Evolutionary conservation across 2,113 vertebrate species (phyloP).

Genomic region (Alectura lathami): DNA sequence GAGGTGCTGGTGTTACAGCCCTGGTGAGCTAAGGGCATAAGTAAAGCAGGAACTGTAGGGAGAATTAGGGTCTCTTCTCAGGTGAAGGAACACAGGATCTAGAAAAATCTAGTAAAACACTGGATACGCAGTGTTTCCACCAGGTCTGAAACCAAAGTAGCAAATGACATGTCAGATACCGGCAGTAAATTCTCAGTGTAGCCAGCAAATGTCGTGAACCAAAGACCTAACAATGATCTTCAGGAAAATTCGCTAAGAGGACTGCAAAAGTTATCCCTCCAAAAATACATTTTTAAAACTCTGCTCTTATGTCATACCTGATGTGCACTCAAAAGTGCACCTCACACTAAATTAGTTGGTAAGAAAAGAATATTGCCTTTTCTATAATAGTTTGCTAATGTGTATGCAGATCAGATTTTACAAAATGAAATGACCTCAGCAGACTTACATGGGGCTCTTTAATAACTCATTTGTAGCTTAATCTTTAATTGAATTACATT

Average conservation of each 20-base stretch:
- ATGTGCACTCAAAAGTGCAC: background rate
- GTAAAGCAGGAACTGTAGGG: background rate
- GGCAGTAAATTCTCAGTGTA: background rate
- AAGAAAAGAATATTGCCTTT: background rate
- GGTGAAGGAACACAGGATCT: background rate
- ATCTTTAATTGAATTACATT: slow-evolving; percentile 1
- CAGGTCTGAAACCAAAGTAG: background rate
- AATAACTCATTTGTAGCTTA: background rate
- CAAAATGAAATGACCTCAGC: background rate
- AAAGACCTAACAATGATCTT: background rate
- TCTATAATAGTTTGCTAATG: background rate
- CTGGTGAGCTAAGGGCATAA: rapidly evolving
- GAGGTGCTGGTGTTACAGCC: background rate
- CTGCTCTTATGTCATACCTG: background rate
- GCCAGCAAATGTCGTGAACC: background rate
- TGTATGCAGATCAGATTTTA: background rate
- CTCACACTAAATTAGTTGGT: background rate
- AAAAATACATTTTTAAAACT: background rate
- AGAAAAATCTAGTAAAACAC: background rate
- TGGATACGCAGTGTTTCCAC: background rate
- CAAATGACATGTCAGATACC: background rate
- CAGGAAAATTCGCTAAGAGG: background rate
- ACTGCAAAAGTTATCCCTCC: background rate
- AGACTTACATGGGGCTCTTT: background rate
- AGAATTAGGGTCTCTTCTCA: background rate